phyloP scores from a whole-genome alignment of 1,140 invertebrate genomes.

The Drosophila tsacasi region DNA sequence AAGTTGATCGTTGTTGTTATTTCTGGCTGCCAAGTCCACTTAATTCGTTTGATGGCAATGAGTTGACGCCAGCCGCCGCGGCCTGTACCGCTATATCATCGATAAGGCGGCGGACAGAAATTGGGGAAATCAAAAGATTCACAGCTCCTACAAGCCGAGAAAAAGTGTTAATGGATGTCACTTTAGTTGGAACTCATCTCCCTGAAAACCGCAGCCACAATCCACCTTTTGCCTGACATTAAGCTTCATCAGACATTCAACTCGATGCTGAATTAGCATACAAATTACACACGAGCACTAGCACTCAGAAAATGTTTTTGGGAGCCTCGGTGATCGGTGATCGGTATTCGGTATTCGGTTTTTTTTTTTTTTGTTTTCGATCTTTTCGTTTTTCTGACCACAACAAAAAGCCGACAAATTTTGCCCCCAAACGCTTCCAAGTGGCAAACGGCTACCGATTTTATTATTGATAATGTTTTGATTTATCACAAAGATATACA shows the following conservation, averaged over 20 bases:
- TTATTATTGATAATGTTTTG: slow-evolving; percentile 83
- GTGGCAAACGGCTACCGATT: slow-evolving; percentile 83
- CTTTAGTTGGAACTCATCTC: slow-evolving; percentile 54
- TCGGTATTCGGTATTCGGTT: slow-evolving; percentile 2
- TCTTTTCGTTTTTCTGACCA: slow-evolving; percentile 52
- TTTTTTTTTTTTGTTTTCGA: slow-evolving; percentile 15
- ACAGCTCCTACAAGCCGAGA: slow-evolving; percentile 56
- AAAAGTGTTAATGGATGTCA: slow-evolving; percentile 81
- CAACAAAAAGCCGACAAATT: slow-evolving; percentile 71
- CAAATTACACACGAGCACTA: slow-evolving; percentile 78
- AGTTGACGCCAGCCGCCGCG: slow-evolving; percentile 59
- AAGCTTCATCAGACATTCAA: slow-evolving; percentile 78
- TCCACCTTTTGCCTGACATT: slow-evolving; percentile 52
- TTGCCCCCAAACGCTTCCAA: slow-evolving; percentile 61
- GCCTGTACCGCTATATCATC: slow-evolving; percentile 63
- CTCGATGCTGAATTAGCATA: slow-evolving; percentile 73
- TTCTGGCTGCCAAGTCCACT: slow-evolving; percentile 36
- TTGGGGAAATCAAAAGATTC: slow-evolving; percentile 74
- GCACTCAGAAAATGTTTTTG: slow-evolving; percentile 63
- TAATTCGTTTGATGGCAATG: slow-evolving; percentile 72
- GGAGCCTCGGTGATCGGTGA: neutral
- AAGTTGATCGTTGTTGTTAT: slow-evolving; percentile 1
- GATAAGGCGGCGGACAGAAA: slow-evolving; percentile 50
- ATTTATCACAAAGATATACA: slow-evolving; percentile 82
- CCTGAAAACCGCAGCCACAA: neutral